These are phyloP conservation scores for Cairina moschata DNA, from an alignment of 2,113 vertebrate species.

Conservation along the genomic window DNA sequence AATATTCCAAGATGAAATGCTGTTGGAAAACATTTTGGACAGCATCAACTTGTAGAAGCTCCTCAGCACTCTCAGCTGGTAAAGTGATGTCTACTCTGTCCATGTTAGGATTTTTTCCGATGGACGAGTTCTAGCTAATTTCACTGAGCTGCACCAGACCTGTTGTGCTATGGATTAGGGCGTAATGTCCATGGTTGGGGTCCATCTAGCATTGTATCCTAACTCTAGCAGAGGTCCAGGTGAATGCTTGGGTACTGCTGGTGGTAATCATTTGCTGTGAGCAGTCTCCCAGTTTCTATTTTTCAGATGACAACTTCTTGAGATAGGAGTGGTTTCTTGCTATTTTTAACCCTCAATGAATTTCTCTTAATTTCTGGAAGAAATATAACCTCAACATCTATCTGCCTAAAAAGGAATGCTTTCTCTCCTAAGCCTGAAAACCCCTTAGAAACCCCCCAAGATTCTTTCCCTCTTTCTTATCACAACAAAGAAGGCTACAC, in stretches of 20 bases:
- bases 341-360: background rate
- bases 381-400: background rate
- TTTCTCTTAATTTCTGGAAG: background rate
- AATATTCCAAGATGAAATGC: background rate
- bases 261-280: background rate
- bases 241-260: background rate
- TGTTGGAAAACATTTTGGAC: background rate
- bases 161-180: background rate
- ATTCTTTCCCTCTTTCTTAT: background rate
- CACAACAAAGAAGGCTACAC: background rate
- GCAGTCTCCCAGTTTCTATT: rapidly evolving
- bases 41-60: background rate
- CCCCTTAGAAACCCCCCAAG: too few relatives aligned
- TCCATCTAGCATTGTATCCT: background rate
- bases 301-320: background rate
- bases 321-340: background rate
- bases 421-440: background rate
- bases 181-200: background rate
- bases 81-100: background rate
- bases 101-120: too few relatives aligned
- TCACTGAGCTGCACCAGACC: background rate
- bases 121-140: background rate
- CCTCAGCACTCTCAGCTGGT: rapidly evolving
- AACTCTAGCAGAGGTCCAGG: background rate
- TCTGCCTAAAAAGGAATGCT: background rate